A percentile compares a stretch with the other conserved stretches of the same genome.
Evolutionary conservation across 2,888 invertebrate species (phyloP).

Genomic region (Lasius fuliginosus): DNA sequence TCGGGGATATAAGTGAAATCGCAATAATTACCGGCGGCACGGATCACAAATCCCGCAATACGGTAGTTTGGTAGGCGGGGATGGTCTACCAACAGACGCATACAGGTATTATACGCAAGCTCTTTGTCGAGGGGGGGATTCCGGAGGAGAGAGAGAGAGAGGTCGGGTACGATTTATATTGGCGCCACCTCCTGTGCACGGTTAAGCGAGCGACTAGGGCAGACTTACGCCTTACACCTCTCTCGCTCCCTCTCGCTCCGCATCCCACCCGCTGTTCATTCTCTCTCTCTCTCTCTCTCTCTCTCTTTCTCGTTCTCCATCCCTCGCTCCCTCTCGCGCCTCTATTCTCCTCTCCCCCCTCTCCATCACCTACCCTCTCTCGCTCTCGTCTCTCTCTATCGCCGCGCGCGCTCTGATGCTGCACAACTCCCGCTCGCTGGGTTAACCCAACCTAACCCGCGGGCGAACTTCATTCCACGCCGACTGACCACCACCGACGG

Average conservation of each 20-base stretch:
- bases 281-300: slow-evolving; percentile 62
- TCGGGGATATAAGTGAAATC: slow-evolving; percentile 75
- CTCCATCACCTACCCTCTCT: slow-evolving; percentile 60
- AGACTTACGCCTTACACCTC: slow-evolving; percentile 86
- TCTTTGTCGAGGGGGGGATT: slow-evolving; percentile 76
- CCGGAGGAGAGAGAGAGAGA: slow-evolving; percentile 63
- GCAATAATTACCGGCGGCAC: slow-evolving; percentile 79
- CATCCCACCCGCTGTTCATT: slow-evolving; percentile 79
- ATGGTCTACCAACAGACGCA: slow-evolving; percentile 76
- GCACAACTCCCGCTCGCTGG: slow-evolving; percentile 78
- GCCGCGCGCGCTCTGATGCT: slow-evolving; percentile 78
- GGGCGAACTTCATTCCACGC: slow-evolving; percentile 85
- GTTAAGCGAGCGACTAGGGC: slow-evolving; percentile 88
- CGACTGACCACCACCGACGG: slow-evolving; percentile 86
- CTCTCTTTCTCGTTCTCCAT: slow-evolving; percentile 43
- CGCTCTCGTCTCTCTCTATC: slow-evolving; percentile 68
- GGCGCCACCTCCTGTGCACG: slow-evolving; percentile 89
- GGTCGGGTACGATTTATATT: slow-evolving; percentile 80
- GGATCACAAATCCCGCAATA: slow-evolving; percentile 79
- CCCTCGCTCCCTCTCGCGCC: slow-evolving; percentile 36
- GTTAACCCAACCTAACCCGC: slow-evolving; percentile 85
- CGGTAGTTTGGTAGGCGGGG: slow-evolving; percentile 77
- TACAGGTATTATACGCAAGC: slow-evolving; percentile 83
- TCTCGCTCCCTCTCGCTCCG: slow-evolving; percentile 87
- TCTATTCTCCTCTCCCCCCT: slow-evolving; percentile 52